Percentiles rank a stretch among this genome's conserved stretches.
Evolutionary conservation across 1,140 invertebrate species (phyloP).

Genomic region (Apis florea): DNA sequence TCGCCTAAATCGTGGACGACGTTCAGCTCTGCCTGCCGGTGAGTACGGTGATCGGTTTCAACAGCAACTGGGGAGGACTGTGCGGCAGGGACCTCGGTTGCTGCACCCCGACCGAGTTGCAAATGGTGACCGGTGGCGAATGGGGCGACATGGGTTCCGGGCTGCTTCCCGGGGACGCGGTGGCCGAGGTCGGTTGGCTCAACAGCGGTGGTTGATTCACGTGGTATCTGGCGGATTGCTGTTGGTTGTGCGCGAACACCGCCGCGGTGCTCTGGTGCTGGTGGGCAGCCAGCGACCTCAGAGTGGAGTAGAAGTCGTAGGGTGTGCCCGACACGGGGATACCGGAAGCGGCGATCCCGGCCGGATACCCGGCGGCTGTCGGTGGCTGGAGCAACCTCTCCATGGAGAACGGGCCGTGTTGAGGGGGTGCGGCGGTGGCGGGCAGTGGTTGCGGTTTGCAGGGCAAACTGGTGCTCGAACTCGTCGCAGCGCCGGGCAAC

Average conservation of each 20-base stretch:
- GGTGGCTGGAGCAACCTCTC: constrained; percentile 77
- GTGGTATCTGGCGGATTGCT: constrained; percentile 71
- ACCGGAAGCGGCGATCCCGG: constrained; percentile 53
- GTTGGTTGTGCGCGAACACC: constrained; percentile 71
- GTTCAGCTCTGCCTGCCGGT: constrained; percentile 77
- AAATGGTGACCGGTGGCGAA: constrained; percentile 66
- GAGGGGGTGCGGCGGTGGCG: constrained; percentile 76
- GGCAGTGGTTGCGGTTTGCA: constrained; percentile 80
- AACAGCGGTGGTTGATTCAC: constrained; percentile 66
- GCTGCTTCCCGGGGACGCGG: constrained; percentile 80
- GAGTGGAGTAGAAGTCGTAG: constrained; percentile 80
- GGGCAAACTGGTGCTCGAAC: constrained; percentile 78
- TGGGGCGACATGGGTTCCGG: constrained; percentile 79
- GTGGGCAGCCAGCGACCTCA: constrained; percentile 76
- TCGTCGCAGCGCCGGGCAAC: constrained; percentile 80
- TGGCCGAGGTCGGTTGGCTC: constrained; percentile 73
- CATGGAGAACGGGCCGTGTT: constrained; percentile 78
- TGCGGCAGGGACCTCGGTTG: constrained; percentile 60
- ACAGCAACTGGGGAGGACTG: constrained; percentile 68
- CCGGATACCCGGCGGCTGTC: constrained; percentile 63
- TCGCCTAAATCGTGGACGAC: no score
- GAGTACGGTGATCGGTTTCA: constrained; percentile 78
- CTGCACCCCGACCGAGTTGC: constrained; percentile 67
- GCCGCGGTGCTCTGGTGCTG: constrained; percentile 65
- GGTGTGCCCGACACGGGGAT: constrained; percentile 63